phyloP scores from a whole-genome alignment of 1,140 invertebrate genomes.

The Zelostemma sp. region DNA sequence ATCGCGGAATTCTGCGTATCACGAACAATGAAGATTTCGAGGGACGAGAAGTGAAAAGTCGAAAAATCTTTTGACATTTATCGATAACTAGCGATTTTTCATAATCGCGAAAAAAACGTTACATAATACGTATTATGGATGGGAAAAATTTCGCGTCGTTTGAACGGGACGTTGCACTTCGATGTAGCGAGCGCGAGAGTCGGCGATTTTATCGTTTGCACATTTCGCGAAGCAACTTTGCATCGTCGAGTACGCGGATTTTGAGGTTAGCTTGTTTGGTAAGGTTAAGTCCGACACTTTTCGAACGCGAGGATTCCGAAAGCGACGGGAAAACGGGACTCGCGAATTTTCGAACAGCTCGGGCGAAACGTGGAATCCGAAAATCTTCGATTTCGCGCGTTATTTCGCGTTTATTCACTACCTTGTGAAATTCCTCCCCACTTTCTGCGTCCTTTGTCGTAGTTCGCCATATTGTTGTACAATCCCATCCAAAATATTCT shows the following conservation, averaged over 20 bases:
- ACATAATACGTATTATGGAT: constrained; percentile 26
- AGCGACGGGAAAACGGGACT: background rate
- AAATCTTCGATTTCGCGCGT: background rate
- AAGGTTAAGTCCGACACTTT: constrained; percentile 52
- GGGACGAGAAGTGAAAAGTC: background rate
- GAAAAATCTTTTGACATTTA: constrained; percentile 21
- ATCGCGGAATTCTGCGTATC: too few relatives aligned
- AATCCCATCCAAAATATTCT: constrained; percentile 54
- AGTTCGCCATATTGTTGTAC: constrained; percentile 70
- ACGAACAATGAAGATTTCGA: too few relatives aligned
- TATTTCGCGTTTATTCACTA: constrained; percentile 47
- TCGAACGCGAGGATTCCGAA: background rate
- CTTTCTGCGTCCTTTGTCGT: constrained; percentile 72
- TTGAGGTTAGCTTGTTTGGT: constrained; percentile 63
- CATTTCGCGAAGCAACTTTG: constrained; percentile 42
- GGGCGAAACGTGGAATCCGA: background rate
- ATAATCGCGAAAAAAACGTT: constrained; percentile 21
- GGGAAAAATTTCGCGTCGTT: background rate
- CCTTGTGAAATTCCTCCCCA: constrained; percentile 70
- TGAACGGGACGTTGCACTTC: background rate
- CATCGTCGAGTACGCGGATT: constrained; percentile 44
- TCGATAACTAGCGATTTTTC: constrained; percentile 9
- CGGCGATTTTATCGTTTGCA: constrained; percentile 2
- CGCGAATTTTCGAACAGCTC: background rate
- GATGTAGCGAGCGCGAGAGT: too few relatives aligned